phyloP scores from a whole-genome alignment of 2,888 invertebrate species.

The Meganola albula region DNA sequence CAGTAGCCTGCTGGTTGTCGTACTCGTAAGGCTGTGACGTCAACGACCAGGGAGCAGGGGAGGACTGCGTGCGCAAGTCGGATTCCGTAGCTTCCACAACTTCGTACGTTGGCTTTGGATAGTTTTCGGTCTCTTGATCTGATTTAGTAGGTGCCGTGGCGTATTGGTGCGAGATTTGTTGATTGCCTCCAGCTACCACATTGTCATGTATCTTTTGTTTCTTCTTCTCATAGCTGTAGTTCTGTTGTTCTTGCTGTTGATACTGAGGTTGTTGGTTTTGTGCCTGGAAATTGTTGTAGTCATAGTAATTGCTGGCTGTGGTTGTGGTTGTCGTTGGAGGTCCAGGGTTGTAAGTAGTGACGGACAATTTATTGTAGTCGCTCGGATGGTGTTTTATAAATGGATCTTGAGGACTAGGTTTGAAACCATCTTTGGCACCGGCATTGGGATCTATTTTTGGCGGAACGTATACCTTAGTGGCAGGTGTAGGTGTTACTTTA shows the following conservation, averaged over 20 bases:
- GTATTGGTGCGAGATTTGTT: constrained; percentile 52
- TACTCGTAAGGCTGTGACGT: constrained; percentile 48
- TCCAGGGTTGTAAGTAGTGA: constrained; percentile 62
- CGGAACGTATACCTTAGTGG: constrained; percentile 50
- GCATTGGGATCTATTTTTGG: constrained; percentile 61
- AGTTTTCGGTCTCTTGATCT: constrained; percentile 33
- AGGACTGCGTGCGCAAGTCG: constrained; percentile 50
- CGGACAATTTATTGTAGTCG: constrained; percentile 49
- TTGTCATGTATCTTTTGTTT: constrained; percentile 56
- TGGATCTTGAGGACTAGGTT: constrained; percentile 70
- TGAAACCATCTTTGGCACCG: constrained; percentile 50
- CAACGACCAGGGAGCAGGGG: constrained; percentile 53
- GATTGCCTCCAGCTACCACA: constrained; percentile 53
- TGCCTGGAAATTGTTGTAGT: constrained; percentile 43
- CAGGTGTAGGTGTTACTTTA: constrained; percentile 69
- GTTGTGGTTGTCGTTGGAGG: constrained; percentile 50
- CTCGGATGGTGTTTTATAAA: constrained; percentile 55
- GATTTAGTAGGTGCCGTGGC: constrained; percentile 40
- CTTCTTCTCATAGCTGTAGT: constrained; percentile 47
- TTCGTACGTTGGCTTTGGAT: constrained; percentile 58
- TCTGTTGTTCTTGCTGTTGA: constrained; percentile 42
- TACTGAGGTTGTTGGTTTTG: constrained; percentile 54
- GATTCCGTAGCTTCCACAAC: constrained; percentile 62
- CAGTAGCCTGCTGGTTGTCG: constrained; percentile 41
- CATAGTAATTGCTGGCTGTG: constrained; percentile 44